Evolutionary conservation across 37 sponge, comb jelly and placozoan species (phyloP).

Genomic region (Trichoplax adhaerens): DNA sequence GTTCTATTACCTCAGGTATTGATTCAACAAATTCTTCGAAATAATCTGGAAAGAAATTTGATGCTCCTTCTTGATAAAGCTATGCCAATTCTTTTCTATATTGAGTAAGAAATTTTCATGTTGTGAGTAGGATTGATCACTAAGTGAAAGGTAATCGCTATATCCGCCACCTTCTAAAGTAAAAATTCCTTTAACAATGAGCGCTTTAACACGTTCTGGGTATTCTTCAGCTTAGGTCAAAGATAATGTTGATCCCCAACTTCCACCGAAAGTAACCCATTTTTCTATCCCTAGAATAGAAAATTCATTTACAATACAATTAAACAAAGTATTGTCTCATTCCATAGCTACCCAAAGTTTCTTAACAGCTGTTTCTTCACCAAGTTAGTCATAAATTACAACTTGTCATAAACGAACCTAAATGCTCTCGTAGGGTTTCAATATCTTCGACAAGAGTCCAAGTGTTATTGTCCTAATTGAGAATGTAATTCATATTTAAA

Average conservation of each 20-base stretch:
- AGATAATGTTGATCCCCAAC: conserved; percentile 55
- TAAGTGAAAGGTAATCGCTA: too few species aligned
- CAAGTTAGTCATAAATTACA: too few species aligned
- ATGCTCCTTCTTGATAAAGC: conserved; percentile 45
- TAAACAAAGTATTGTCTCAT: not conserved
- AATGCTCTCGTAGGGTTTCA: conserved; percentile 29
- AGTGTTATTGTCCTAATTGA: conserved; percentile 41
- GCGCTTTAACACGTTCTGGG: conserved; percentile 31
- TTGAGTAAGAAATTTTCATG: too few species aligned
- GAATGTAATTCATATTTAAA: not conserved
- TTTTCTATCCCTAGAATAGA: conserved; percentile 16
- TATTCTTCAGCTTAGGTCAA: conserved; percentile 28
- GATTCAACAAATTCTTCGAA: conserved; percentile 25
- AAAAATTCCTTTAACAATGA: conserved; percentile 38
- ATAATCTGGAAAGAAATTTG: conserved; percentile 29
- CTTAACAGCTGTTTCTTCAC: too few species aligned
- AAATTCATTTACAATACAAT: not conserved
- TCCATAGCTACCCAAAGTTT: not conserved
- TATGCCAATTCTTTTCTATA: conserved; percentile 31
- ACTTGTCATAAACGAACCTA: too few species aligned
- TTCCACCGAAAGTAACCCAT: conserved; percentile 55
- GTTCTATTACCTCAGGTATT: conserved; percentile 21
- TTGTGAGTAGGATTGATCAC: too few species aligned
- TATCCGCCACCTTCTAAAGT: too few species aligned
- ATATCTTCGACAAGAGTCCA: conserved; percentile 44